A percentile compares a stretch with the other conserved stretches of the same genome.
Evolutionary conservation across 2,113 vertebrate species (phyloP).

Genomic region (Sturnira hondurensis): DNA sequence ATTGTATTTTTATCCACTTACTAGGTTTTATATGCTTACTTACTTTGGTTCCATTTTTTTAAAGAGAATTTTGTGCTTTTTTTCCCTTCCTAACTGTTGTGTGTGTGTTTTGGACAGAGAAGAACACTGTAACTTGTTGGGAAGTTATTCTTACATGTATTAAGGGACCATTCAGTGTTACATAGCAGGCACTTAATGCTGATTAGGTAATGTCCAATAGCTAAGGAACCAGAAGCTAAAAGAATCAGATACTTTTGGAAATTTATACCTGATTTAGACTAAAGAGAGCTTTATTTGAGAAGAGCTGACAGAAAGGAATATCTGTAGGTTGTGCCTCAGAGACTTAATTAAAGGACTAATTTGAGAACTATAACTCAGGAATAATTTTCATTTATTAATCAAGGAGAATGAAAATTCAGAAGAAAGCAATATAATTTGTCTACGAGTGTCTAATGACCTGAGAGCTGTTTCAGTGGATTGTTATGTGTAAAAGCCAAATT

Average conservation of each 20-base stretch:
- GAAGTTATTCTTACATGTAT: background rate
- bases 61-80: background rate
- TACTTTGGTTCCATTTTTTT: background rate
- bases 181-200: slow-evolving; percentile 8
- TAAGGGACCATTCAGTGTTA: background rate
- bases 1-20: slow-evolving; percentile 31
- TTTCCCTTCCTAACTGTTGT: background rate
- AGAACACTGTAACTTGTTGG: background rate
- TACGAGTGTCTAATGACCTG: background rate
- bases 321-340: background rate
- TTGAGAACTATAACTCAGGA: background rate
- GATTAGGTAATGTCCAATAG: background rate
- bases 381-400: background rate
- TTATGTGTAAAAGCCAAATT: background rate
- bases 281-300: slow-evolving; percentile 21
- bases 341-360: background rate
- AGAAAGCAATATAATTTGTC: background rate
- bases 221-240: slow-evolving; percentile 2
- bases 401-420: slow-evolving; percentile 25
- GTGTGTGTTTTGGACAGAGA: background rate
- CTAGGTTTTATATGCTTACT: slow-evolving; percentile 1
- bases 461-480: background rate
- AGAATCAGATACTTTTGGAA: background rate
- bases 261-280: background rate
- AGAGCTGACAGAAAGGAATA: background rate